phyloP scores from a whole-genome alignment of 2,797 vertebrate species.

The Cuculus canorus region DNA sequence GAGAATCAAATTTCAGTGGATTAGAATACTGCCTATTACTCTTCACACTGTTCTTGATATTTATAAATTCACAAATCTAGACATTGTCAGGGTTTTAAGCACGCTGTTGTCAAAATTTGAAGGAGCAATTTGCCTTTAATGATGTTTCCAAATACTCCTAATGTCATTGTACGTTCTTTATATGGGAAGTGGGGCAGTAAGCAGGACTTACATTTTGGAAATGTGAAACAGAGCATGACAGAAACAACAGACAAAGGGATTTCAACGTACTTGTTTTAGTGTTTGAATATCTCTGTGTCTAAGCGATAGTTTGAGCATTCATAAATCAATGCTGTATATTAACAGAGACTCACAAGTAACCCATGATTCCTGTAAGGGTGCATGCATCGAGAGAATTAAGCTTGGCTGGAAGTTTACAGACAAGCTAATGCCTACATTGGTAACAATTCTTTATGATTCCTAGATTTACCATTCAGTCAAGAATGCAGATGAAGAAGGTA shows the following conservation, averaged over 20 bases:
- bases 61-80: background rate
- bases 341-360: background rate
- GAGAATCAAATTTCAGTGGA: background rate
- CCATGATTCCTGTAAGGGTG: background rate
- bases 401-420: background rate
- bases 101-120: slow-evolving; percentile 27
- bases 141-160: slow-evolving; percentile 47
- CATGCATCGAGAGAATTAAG: background rate
- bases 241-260: background rate
- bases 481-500: background rate
- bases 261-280: background rate
- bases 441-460: background rate
- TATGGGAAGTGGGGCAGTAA: background rate
- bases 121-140: slow-evolving; percentile 67
- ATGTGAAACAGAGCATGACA: background rate
- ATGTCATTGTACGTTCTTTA: slow-evolving; percentile 19
- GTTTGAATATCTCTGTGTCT: background rate
- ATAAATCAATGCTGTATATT: background rate
- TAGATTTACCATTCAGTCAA: background rate
- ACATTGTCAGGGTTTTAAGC: background rate
- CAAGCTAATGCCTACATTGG: background rate
- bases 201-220: background rate
- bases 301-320: background rate
- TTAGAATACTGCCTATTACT: background rate
- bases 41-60: background rate